These are phyloP conservation scores for Oenanthe oenanthe DNA, from an alignment of 2,113 vertebrate species.

Conservation along the genomic window DNA sequence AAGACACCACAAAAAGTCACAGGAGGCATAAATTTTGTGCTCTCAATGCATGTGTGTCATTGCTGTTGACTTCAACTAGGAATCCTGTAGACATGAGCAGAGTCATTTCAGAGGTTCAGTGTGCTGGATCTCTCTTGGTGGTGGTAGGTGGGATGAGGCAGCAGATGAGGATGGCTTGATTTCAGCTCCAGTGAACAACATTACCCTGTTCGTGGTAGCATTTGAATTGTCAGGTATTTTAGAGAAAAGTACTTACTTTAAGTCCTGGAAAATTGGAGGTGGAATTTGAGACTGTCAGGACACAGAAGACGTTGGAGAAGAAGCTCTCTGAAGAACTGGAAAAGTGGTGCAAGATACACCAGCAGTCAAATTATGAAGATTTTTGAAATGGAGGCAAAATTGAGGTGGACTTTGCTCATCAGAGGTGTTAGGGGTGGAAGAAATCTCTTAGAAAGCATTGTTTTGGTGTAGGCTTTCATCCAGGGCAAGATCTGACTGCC, in stretches of 20 bases:
- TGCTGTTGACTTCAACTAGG: neutral
- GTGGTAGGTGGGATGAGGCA: neutral
- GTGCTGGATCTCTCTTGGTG: neutral
- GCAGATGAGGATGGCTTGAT: neutral
- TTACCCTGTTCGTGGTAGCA: fast-evolving
- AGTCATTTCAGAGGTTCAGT: neutral
- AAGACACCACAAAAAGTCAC: neutral
- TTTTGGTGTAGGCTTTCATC: neutral
- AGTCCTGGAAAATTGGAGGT: neutral
- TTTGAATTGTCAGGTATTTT: neutral
- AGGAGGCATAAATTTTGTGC: neutral
- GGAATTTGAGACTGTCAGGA: neutral
- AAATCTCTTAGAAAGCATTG: neutral
- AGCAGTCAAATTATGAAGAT: neutral
- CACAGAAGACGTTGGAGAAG: neutral
- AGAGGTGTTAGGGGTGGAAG: neutral
- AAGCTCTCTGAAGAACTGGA: neutral
- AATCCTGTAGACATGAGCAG: neutral
- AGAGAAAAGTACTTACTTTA: neutral
- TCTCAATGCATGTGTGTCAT: neutral
- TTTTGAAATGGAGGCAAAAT: neutral
- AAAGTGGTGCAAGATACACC: neutral
- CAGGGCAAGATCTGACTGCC: neutral
- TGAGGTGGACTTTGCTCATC: neutral
- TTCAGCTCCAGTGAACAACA: neutral